A percentile compares a stretch with the other conserved stretches of the same genome.
phyloP scores from a whole-genome alignment of 1,140 invertebrate species.

The Rhynchophorus ferrugineus region DNA sequence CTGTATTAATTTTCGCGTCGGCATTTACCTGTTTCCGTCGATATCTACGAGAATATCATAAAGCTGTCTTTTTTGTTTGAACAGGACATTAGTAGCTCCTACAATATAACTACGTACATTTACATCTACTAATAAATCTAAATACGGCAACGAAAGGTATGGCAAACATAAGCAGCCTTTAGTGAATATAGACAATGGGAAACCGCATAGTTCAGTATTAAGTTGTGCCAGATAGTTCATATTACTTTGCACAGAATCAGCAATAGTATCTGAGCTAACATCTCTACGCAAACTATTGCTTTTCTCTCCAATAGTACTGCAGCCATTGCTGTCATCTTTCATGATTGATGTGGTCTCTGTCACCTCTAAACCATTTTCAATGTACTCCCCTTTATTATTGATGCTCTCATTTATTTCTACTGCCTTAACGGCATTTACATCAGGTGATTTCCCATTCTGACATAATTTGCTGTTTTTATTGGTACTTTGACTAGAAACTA shows the following conservation, averaged over 20 bases:
- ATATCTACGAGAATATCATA: slow-evolving; percentile 91
- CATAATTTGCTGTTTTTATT: background rate
- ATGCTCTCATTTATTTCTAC: background rate
- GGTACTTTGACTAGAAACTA: slow-evolving; percentile 8
- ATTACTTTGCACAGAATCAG: slow-evolving; percentile 46
- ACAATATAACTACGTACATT: slow-evolving; percentile 88
- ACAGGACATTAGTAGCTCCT: slow-evolving; percentile 95
- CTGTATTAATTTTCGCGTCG: background rate
- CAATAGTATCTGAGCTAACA: slow-evolving; percentile 52
- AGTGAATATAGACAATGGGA: slow-evolving; percentile 82
- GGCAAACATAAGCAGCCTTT: slow-evolving; percentile 93
- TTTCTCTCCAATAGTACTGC: slow-evolving; percentile 38
- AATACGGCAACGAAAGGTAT: slow-evolving; percentile 90
- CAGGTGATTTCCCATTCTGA: slow-evolving; percentile 12
- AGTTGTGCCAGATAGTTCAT: slow-evolving; percentile 51
- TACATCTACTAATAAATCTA: slow-evolving; percentile 83
- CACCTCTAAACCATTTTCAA: slow-evolving; percentile 21
- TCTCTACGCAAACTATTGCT: slow-evolving; percentile 51
- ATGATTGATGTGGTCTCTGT: slow-evolving; percentile 4
- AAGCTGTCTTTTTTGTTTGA: slow-evolving; percentile 89
- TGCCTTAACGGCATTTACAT: slow-evolving; percentile 1
- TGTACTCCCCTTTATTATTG: slow-evolving; percentile 2
- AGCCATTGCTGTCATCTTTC: slow-evolving; percentile 13
- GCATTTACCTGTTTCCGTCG: slow-evolving; percentile 57
- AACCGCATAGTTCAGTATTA: slow-evolving; percentile 69